Evolutionary conservation across 53 echinoderm and acorn worm species (phyloP).

Genomic region (Paelopatides confundens): DNA sequence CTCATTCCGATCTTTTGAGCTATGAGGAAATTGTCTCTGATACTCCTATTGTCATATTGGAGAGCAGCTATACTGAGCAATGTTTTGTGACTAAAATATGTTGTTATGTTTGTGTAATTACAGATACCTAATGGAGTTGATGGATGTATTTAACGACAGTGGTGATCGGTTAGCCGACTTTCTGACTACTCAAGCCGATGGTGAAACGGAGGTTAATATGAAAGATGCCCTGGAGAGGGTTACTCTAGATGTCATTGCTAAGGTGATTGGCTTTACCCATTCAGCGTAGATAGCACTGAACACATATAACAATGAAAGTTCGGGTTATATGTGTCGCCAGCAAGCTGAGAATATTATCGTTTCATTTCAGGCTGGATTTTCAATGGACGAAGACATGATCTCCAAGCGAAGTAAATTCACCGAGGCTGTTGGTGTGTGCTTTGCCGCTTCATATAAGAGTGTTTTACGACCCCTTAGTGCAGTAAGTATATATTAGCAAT

Average conservation of each 20-base stretch:
- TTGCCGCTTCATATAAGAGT: neutral
- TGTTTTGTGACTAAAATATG: too few relatives aligned
- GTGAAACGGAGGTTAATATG: constrained; percentile 75
- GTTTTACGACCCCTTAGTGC: neutral
- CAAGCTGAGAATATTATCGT: too few relatives aligned
- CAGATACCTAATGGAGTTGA: constrained; percentile 68
- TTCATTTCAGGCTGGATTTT: neutral
- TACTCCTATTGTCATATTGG: too few relatives aligned
- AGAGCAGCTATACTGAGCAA: too few relatives aligned
- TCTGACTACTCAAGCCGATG: constrained; percentile 63
- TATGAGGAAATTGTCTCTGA: too few relatives aligned
- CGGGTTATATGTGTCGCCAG: too few relatives aligned
- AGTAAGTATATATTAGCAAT: too few relatives aligned
- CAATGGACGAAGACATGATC: constrained; percentile 20
- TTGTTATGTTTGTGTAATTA: neutral
- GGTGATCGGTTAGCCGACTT: constrained; percentile 60
- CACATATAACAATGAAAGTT: too few relatives aligned
- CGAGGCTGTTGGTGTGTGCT: neutral
- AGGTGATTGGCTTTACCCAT: too few relatives aligned
- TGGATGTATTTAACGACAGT: constrained; percentile 71
- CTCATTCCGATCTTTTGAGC: too few relatives aligned
- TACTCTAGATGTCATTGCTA: constrained; percentile 82
- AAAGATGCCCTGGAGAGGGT: constrained; percentile 63
- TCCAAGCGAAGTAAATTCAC: neutral
- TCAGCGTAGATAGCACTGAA: too few relatives aligned